Evolutionary conservation across 2,797 vertebrate genomes (phyloP).

Genomic region (Acipenser oxyrinchus): DNA sequence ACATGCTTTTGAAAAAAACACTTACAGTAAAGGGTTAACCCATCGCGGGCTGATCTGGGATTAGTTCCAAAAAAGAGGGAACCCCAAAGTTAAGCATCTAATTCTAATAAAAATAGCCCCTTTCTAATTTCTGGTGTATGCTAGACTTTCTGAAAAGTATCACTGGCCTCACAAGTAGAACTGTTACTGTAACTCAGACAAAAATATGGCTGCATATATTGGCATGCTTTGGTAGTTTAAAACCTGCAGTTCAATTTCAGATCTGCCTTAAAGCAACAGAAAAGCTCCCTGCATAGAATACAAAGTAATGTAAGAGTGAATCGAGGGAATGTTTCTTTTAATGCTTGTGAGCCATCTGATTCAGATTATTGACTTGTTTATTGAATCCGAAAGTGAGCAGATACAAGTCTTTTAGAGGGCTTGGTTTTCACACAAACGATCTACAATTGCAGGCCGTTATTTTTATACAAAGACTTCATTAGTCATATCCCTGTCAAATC

Average conservation of each 20-base stretch:
- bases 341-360: constrained; percentile 64
- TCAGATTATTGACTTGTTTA: constrained; percentile 69
- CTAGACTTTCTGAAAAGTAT: constrained; percentile 49
- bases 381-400: constrained; percentile 69
- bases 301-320: constrained; percentile 65
- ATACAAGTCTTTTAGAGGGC: constrained; percentile 71
- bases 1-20: constrained; percentile 51
- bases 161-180: constrained; percentile 64
- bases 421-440: constrained; percentile 70
- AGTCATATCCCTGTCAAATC: constrained; percentile 91
- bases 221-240: constrained; percentile 62
- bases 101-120: background rate
- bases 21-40: constrained; percentile 39
- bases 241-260: constrained; percentile 69
- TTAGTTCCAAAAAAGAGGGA: background rate
- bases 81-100: background rate
- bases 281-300: constrained; percentile 60
- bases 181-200: constrained; percentile 59
- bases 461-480: constrained; percentile 92
- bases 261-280: constrained; percentile 62
- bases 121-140: constrained; percentile 12
- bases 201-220: constrained; percentile 69
- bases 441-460: constrained; percentile 84
- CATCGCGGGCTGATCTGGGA: background rate
- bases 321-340: constrained; percentile 56